phyloP scores from a whole-genome alignment of 1,140 invertebrate genomes.

The Periplaneta americana region DNA sequence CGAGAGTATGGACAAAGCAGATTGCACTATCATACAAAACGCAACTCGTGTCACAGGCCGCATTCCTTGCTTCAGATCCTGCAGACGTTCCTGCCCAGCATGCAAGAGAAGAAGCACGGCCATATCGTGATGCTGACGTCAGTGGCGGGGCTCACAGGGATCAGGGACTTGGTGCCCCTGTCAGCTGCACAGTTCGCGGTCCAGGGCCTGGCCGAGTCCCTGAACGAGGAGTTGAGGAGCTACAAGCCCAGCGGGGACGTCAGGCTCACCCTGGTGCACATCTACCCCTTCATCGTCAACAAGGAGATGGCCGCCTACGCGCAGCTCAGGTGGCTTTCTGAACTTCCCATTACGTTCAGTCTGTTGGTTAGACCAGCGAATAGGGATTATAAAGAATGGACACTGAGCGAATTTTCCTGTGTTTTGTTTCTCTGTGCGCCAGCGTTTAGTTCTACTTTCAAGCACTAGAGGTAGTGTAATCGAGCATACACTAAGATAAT shows the following conservation, averaged over 20 bases:
- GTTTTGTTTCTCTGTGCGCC: too few relatives aligned
- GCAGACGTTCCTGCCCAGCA: constrained; percentile 71
- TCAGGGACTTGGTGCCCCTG: constrained; percentile 56
- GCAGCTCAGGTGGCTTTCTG: constrained; percentile 50
- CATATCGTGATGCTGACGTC: constrained; percentile 79
- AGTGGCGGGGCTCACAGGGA: constrained; percentile 68
- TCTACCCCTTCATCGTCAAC: constrained; percentile 54
- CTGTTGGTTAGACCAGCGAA: too few relatives aligned
- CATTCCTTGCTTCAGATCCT: constrained; percentile 48
- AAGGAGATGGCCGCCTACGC: constrained; percentile 36
- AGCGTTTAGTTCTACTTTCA: too few relatives aligned
- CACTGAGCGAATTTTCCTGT: too few relatives aligned
- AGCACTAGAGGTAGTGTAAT: too few relatives aligned
- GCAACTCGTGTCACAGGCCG: neutral
- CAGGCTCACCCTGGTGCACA: constrained; percentile 50
- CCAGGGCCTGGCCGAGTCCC: constrained; percentile 54
- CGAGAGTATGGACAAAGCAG: too few relatives aligned
- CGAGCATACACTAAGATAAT: too few relatives aligned
- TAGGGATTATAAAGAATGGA: too few relatives aligned
- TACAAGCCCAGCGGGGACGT: constrained; percentile 43
- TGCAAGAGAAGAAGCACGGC: constrained; percentile 71
- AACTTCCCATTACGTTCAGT: too few relatives aligned
- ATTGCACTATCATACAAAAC: neutral
- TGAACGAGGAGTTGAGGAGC: constrained; percentile 50
- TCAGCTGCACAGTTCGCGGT: constrained; percentile 68